Base-by-base conservation (phyloP, 1,140 invertebrate species). In the Euwallacea fornicatus region DNA sequence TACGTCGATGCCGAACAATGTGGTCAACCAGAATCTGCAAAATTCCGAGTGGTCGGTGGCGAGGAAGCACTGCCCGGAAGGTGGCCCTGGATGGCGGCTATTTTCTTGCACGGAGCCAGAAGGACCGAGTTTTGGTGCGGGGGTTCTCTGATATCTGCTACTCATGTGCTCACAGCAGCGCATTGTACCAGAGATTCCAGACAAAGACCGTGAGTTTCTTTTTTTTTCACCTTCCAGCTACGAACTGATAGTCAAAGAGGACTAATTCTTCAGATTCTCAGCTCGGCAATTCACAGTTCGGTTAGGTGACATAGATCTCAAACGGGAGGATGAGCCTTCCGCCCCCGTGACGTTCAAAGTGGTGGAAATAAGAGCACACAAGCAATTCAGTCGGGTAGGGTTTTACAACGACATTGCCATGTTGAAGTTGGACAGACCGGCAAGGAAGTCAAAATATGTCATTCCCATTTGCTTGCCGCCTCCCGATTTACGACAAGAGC, bases 71-170 rank as follows among this genome's bases (percentile, higher is more conserved):
- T 89, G 8, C 88, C 92, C 0, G 93, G 93, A 4, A 86, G 90
- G 53, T 95, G 93, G 93, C 93, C 94, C 0, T 96, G 94, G 94
- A 94, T 96, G 92, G 94, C 93, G 0, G 95, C 95, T 1, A 94
- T 97, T 73, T 96, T 93, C 78, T 84, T 97, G 21, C 92, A 95
- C 77, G 93, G 93, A 7, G 89, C 90, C 42, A 87, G 91, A 73
- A 86, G 93, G 13, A 92, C 91, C 0, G 95, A 97, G 83, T 97
- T 97, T 83, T 97, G 94, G 92, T 97, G 95, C 77, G 95, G 95
- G 0, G 95, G 94, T 2, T 93, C 94, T 0, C 83, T 98, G 7
- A 91, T 98, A 43, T 90, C 89, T 8, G 82, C 87, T 10, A 86
- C 87, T 66, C 91, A 95, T 77, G 88, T 97, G 41, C 85, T 97